Evolutionary conservation across 2,888 invertebrate genomes (phyloP).

Genomic region (Odontocerum albicorne): DNA sequence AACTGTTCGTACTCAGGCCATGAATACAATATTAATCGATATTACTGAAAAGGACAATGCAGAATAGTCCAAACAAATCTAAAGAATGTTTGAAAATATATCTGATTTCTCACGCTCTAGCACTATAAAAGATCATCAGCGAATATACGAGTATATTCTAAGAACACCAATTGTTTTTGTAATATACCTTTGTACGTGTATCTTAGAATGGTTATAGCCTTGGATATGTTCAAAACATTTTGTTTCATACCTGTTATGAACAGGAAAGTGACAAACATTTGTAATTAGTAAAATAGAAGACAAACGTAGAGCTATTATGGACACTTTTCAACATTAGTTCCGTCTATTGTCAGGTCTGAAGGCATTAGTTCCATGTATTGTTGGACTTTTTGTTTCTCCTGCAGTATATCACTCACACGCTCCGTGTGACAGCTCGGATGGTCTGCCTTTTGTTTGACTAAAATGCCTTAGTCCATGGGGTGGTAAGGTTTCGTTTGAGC

Average conservation of each 20-base stretch:
- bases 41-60: too few relatives aligned
- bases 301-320: conserved; percentile 10
- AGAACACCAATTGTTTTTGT: background rate
- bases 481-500: too few relatives aligned
- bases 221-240: background rate
- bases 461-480: too few relatives aligned
- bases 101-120: conserved; percentile 5
- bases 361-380: conserved; percentile 6
- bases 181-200: background rate
- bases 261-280: conserved; percentile 10
- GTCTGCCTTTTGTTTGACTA: conserved; percentile 15
- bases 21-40: too few relatives aligned
- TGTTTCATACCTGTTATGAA: background rate
- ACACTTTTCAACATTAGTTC: conserved; percentile 23
- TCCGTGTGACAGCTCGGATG: conserved; percentile 15
- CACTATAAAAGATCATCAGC: too few relatives aligned
- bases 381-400: conserved; percentile 13
- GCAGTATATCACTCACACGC: conserved; percentile 23
- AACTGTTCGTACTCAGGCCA: too few relatives aligned
- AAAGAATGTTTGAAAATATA: too few relatives aligned
- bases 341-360: conserved; percentile 14
- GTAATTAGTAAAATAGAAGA: conserved; percentile 13
- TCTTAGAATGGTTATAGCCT: background rate
- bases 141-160: too few relatives aligned
- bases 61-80: background rate